Conservation (phyloP, 2,797 vertebrate species). For the Potorous gilbertii region DNA sequence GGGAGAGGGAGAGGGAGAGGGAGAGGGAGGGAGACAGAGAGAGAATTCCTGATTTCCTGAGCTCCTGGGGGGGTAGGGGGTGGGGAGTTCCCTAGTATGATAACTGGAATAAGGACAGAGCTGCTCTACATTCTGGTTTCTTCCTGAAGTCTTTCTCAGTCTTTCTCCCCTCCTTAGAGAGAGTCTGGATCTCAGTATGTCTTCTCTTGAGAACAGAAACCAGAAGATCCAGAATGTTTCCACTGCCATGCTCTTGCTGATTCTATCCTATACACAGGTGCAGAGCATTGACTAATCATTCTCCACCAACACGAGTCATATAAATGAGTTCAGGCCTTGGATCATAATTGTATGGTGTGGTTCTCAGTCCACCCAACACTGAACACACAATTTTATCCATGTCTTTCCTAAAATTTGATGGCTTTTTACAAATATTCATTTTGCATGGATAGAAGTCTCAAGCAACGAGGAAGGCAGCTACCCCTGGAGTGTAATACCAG, state of each 20-base stretch:
- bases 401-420: background rate
- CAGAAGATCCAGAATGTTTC: background rate
- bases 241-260: background rate
- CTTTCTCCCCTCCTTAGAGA: background rate
- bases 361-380: background rate
- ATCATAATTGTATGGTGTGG: background rate
- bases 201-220: background rate
- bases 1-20: background rate
- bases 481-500: background rate
- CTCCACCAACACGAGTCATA: background rate
- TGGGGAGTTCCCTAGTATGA: background rate
- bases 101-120: background rate
- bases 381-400: background rate
- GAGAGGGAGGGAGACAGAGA: background rate
- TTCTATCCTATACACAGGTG: background rate
- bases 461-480: background rate
- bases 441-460: constrained; percentile 13
- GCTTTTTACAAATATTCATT: background rate
- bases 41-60: background rate
- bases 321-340: background rate
- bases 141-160: background rate
- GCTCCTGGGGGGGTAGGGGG: background rate
- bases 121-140: background rate
- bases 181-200: background rate
- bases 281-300: background rate